Conservation (phyloP, 2,797 vertebrate species). For the Danio aesculapii region DNA sequence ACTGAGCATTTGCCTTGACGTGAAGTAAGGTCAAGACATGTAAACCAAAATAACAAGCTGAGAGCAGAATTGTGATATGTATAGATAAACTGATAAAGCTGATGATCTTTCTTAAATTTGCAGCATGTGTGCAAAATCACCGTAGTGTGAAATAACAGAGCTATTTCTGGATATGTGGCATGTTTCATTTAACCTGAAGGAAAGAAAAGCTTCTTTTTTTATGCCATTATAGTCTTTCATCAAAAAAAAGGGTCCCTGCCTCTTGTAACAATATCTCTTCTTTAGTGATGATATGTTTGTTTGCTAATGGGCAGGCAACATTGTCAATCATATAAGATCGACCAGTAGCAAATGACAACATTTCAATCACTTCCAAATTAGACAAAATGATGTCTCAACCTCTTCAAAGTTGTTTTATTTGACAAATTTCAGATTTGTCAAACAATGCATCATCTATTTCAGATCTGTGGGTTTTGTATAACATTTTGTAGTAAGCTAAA, state of each 20-base stretch:
- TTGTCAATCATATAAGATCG: too few relatives aligned
- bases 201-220: background rate
- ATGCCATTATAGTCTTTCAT: too few relatives aligned
- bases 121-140: background rate
- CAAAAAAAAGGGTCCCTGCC: too few relatives aligned
- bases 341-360: too few relatives aligned
- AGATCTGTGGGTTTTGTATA: background rate
- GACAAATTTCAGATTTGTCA: background rate
- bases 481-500: background rate
- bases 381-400: too few relatives aligned
- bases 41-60: conserved; percentile 10
- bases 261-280: too few relatives aligned
- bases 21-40: conserved; percentile 7
- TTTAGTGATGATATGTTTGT: too few relatives aligned
- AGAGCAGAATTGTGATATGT: background rate
- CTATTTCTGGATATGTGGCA: background rate
- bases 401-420: too few relatives aligned
- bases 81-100: background rate
- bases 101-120: background rate
- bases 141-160: background rate
- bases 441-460: background rate
- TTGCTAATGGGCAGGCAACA: too few relatives aligned
- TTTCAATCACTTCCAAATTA: too few relatives aligned
- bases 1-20: conserved; percentile 48
- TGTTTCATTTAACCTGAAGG: background rate